A percentile compares a stretch with the other conserved stretches of the same genome.
phyloP scores from a whole-genome alignment of 2,113 vertebrate species.

The Pomatostomus ruficeps region DNA sequence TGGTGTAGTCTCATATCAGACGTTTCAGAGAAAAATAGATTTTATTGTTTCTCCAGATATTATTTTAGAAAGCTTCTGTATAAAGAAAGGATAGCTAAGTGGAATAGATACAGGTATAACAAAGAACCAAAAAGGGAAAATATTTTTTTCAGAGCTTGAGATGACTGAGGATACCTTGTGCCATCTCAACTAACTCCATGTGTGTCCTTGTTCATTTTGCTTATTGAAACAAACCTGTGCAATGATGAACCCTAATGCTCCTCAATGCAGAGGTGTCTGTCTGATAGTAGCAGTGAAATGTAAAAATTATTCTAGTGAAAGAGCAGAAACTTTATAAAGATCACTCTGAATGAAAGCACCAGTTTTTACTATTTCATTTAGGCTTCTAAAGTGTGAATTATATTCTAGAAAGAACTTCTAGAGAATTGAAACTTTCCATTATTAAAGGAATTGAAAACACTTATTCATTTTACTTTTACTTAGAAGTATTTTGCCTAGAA shows the following conservation, averaged over 20 bases:
- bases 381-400: neutral
- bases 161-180: neutral
- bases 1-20: neutral
- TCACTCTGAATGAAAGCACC: neutral
- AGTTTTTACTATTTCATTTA: neutral
- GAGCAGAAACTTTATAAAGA: neutral
- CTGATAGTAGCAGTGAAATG: neutral
- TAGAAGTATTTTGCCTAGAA: neutral
- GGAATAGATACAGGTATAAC: neutral
- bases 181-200: neutral
- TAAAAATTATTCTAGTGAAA: neutral
- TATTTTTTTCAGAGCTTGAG: neutral
- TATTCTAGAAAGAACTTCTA: neutral
- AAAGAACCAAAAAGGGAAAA: neutral
- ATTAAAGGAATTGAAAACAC: neutral
- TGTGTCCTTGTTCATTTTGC: neutral
- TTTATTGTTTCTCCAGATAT: neutral
- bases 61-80: neutral
- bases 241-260: neutral
- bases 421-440: neutral
- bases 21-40: neutral
- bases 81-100: neutral
- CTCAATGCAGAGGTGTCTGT: neutral
- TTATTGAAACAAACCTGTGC: neutral
- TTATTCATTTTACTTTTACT: neutral